phyloP scores from a whole-genome alignment of 2,113 vertebrate species.

The Lycaon pictus region DNA sequence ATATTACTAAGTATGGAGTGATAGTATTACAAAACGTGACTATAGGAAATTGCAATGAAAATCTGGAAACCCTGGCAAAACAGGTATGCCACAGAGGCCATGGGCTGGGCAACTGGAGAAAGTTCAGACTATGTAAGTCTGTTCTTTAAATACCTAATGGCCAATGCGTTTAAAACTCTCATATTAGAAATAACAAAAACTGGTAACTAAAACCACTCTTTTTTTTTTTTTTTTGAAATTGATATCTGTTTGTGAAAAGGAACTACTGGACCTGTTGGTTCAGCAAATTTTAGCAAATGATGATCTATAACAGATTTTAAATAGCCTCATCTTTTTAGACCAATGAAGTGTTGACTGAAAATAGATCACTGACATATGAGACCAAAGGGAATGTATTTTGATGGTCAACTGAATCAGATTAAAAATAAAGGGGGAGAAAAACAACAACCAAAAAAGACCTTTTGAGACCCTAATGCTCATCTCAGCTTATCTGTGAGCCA shows the following conservation, averaged over 20 bases:
- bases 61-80: not conserved
- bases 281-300: not conserved
- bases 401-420: not conserved
- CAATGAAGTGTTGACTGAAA: not conserved
- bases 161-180: not conserved
- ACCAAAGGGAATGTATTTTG: constrained; percentile 20
- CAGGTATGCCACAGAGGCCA: constrained; percentile 51
- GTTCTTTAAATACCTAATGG: not conserved
- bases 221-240: not conserved
- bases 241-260: not conserved
- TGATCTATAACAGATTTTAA: not conserved
- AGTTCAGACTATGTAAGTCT: not conserved
- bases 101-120: not conserved
- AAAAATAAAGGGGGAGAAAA: not conserved
- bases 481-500: not conserved
- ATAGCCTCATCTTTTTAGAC: not conserved
- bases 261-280: not conserved
- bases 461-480: not conserved
- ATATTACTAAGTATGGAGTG: not conserved
- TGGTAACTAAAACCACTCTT: not conserved
- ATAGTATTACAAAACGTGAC: not conserved
- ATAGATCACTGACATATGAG: not conserved
- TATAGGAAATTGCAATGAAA: not conserved
- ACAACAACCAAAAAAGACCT: not conserved
- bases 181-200: constrained; percentile 50